A percentile compares a stretch with the other conserved stretches of the same genome.
phyloP scores from a whole-genome alignment of 2,888 invertebrate species.

The Octonoba sinensis region DNA sequence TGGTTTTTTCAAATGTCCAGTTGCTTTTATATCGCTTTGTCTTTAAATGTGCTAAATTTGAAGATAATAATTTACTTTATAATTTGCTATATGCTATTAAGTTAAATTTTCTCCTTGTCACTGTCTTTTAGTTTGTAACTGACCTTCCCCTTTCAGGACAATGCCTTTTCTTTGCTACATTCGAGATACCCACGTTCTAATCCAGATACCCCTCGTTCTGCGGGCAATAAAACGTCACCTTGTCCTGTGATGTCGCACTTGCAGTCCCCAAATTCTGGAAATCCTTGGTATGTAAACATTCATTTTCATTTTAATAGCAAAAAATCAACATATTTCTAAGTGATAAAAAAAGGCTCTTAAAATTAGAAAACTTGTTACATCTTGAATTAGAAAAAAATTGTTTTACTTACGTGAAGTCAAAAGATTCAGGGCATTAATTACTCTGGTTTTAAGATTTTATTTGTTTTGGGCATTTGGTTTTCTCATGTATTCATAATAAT shows the following conservation, averaged over 20 bases:
- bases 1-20: too few relatives aligned
- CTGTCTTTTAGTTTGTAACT: too few relatives aligned
- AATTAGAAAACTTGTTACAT: not conserved
- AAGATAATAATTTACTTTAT: too few relatives aligned
- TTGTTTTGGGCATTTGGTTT: too few relatives aligned
- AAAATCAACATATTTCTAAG: not conserved
- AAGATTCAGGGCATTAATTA: too few relatives aligned
- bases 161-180: constrained; percentile 70
- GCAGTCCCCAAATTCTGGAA: constrained; percentile 62
- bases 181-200: constrained; percentile 52
- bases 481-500: too few relatives aligned
- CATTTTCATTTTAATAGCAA: not conserved
- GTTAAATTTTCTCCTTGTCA: too few relatives aligned
- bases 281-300: constrained; percentile 31
- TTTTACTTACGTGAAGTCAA: too few relatives aligned
- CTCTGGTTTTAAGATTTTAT: too few relatives aligned
- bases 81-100: too few relatives aligned
- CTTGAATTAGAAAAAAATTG: not conserved
- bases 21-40: too few relatives aligned
- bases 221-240: constrained; percentile 63
- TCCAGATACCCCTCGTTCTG: constrained; percentile 51
- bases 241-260: constrained; percentile 64
- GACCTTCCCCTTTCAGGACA: constrained; percentile 68
- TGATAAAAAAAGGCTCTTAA: not conserved
- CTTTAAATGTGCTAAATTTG: too few relatives aligned